Conservation (phyloP, 2,797 vertebrate species). For the Pelodytes ibericus region DNA sequence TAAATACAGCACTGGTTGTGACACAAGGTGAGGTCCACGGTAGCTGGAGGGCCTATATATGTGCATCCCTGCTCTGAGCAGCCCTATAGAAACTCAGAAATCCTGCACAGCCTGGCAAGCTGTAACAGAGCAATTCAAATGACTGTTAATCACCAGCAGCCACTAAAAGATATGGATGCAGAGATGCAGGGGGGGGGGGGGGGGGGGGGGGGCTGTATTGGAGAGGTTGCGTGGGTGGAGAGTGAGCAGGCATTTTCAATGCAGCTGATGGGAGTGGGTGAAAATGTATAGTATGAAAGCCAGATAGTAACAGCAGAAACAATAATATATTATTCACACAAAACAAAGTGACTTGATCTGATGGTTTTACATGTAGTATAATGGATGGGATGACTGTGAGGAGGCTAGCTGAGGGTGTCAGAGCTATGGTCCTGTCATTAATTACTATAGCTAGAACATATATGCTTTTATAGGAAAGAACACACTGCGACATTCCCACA, state of each 20-base stretch:
- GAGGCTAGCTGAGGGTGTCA: too few relatives aligned
- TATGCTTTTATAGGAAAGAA: too few relatives aligned
- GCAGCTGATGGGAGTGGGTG: conserved; percentile 42
- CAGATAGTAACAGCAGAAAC: conserved; percentile 27
- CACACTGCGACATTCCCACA: too few relatives aligned
- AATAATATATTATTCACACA: background rate
- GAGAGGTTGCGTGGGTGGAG: conserved; percentile 38
- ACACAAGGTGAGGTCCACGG: too few relatives aligned
- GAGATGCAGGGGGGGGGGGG: conserved; percentile 13
- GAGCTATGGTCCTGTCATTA: too few relatives aligned
- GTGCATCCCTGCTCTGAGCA: too few relatives aligned
- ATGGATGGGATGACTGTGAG: too few relatives aligned
- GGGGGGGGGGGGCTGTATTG: conserved; percentile 35
- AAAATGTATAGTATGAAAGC: conserved; percentile 29
- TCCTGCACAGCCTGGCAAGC: background rate
- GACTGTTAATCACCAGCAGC: conserved; percentile 35
- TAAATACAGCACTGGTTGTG: too few relatives aligned
- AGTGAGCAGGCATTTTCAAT: conserved; percentile 28
- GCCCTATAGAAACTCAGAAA: background rate
- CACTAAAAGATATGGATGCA: conserved; percentile 14
- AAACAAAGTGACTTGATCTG: too few relatives aligned
- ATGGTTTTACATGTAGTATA: too few relatives aligned
- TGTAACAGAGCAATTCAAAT: conserved; percentile 41
- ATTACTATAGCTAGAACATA: too few relatives aligned
- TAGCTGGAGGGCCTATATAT: too few relatives aligned